Conservation (phyloP, 2,797 vertebrate species). For the Oryzias dopingdopingensis region DNA sequence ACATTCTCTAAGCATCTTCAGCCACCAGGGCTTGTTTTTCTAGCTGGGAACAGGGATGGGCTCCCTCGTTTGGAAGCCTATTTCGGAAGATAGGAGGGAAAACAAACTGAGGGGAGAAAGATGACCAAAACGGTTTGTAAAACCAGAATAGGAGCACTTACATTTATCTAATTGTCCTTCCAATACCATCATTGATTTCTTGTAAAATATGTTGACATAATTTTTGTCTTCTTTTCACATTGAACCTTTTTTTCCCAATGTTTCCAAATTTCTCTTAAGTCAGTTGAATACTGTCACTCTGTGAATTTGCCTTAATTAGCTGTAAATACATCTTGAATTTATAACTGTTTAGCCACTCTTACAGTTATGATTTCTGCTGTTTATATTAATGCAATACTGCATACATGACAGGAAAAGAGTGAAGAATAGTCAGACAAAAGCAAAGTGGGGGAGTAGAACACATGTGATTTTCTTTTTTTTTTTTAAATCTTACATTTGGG, state of each 20-base stretch:
- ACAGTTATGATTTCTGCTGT: conserved; percentile 12
- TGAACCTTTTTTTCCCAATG: too few relatives aligned
- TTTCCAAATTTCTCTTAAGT: too few relatives aligned
- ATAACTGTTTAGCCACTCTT: conserved; percentile 22
- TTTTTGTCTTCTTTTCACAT: too few relatives aligned
- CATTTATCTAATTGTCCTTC: conserved; percentile 23
- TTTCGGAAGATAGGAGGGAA: conserved; percentile 68
- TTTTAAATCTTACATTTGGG: conserved; percentile 6
- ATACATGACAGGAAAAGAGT: conserved; percentile 27
- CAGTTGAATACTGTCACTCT: too few relatives aligned
- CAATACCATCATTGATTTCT: conserved; percentile 2
- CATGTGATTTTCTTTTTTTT: conserved; percentile 41
- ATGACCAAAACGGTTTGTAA: conserved; percentile 60
- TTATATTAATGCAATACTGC: conserved; percentile 4
- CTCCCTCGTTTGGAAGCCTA: conserved; percentile 74
- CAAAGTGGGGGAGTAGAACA: conserved; percentile 58
- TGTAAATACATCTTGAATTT: conserved; percentile 12
- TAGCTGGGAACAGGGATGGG: conserved; percentile 81
- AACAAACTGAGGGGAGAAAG: conserved; percentile 50
- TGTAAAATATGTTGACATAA: too few relatives aligned
- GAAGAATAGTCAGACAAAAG: conserved; percentile 52
- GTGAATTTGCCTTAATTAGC: not conserved
- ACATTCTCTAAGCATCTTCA: conserved; percentile 83
- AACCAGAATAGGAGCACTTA: conserved; percentile 41
- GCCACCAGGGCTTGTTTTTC: conserved; percentile 80